Evolutionary conservation across 2,888 invertebrate genomes (phyloP), one percentile per base, ranked within the genome.

Genomic region (Perdita meconis): DNA sequence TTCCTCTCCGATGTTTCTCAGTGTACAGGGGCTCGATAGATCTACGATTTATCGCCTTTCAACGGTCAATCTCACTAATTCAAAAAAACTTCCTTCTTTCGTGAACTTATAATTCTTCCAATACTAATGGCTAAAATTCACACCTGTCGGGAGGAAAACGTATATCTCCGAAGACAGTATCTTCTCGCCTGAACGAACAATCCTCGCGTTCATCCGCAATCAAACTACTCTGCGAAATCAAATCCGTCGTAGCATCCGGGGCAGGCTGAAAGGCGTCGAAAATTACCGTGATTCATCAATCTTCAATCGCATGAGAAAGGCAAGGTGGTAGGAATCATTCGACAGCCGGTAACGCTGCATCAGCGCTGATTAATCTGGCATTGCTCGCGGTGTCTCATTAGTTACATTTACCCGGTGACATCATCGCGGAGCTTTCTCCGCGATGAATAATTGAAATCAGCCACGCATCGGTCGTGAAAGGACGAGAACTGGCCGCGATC

Each of bases 391-490:
- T 76, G 76, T 76, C 76, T 75, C 76, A 66, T 76, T 75, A 76
- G 76, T 75, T 76, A 76, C 76, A 76, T 76, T 76, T 76, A 56
- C 60, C 50, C 64, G 68, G 69, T 61, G 78, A 77, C 78, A 78
- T 78, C 50, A 30, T 30, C 61, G 56, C 63, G 76, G 2, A 44
- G 59, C 63, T 67, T 63, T 65, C 78, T 69, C 57, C 42, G 1
- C 59, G 51, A 67, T 78, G 78, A 78, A 71, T 78, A 67, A 78
- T 78, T 64, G 78, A 78, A 78, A 78, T 78, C 78, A 71, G 60
- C 53, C 75, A 26, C 30, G 50, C 61, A 26, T 40, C 19, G 40
- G 10, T 12, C 44, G 57, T 75, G 50, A 61, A 76, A 75, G 78
- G 77, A 67, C 19, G 44, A 34, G 30, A 13, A 0, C 8, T 19